These are phyloP conservation scores for Cydia pomonella DNA, from an alignment of 1,140 invertebrate species.

Conservation along the genomic window DNA sequence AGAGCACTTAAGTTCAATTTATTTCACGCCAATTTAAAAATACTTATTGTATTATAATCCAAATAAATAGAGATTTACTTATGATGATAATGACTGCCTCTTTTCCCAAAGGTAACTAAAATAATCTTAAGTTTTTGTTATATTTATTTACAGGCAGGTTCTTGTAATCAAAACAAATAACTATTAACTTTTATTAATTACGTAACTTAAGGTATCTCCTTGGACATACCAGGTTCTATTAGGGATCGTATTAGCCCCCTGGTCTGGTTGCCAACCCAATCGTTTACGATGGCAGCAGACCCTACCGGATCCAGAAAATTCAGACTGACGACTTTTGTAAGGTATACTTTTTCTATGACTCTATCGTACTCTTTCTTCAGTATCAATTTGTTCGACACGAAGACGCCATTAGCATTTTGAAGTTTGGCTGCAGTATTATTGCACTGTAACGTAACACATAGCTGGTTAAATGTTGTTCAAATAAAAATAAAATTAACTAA, in stretches of 20 bases:
- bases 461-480: slow-evolving; percentile 9
- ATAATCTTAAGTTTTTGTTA: too few species aligned
- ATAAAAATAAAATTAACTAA: too few species aligned
- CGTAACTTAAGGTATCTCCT: not conserved
- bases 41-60: too few species aligned
- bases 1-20: too few species aligned
- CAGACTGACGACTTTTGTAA: slow-evolving; percentile 60
- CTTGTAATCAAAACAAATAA: too few species aligned
- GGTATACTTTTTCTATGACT: slow-evolving; percentile 68
- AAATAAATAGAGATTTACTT: too few species aligned
- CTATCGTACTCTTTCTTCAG: slow-evolving; percentile 70
- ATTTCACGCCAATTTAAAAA: too few species aligned
- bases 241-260: slow-evolving; percentile 82
- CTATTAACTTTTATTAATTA: too few species aligned
- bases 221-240: slow-evolving; percentile 73
- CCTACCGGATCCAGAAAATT: slow-evolving; percentile 77
- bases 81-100: too few species aligned
- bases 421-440: slow-evolving; percentile 67
- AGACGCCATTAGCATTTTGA: slow-evolving; percentile 80
- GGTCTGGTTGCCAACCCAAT: slow-evolving; percentile 83
- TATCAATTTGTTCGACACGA: slow-evolving; percentile 73
- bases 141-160: too few species aligned
- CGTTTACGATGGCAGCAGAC: slow-evolving; percentile 81
- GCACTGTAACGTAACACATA: slow-evolving; percentile 49
- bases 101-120: too few species aligned